A percentile compares a stretch with the other conserved stretches of the same genome.
Evolutionary conservation across 1,140 invertebrate genomes (phyloP).

Genomic region (Neotoxoptera formosana): DNA sequence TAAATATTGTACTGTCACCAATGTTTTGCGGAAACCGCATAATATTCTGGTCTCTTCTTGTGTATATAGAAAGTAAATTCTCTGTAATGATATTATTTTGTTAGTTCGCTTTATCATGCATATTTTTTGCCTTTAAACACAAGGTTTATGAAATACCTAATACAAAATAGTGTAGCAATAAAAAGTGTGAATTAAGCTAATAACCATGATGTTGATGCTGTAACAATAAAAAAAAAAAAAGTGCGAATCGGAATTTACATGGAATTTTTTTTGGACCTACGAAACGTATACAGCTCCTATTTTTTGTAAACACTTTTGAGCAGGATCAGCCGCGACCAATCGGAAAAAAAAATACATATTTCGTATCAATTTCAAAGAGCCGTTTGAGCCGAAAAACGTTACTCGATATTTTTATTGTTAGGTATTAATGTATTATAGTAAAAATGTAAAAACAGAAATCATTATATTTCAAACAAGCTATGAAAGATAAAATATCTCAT

Average conservation of each 20-base stretch:
- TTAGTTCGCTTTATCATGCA: background rate
- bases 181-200: no score
- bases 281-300: background rate
- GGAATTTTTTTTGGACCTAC: background rate
- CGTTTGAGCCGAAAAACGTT: no score
- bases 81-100: background rate
- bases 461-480: no score
- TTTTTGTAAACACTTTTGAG: background rate
- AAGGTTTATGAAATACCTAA: background rate
- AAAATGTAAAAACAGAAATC: no score
- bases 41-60: conserved; percentile 17
- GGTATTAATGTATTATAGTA: no score
- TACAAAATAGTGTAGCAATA: background rate
- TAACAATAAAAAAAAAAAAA: no score
- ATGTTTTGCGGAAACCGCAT: conserved; percentile 46
- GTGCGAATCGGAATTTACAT: background rate
- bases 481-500: no score
- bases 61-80: background rate
- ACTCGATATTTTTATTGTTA: no score
- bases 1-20: conserved; percentile 51
- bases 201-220: no score
- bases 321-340: background rate
- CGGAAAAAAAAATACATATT: no score
- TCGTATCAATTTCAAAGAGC: no score
- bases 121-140: background rate